These are phyloP conservation scores for Eristalinus aeneus DNA, from an alignment of 2,888 invertebrate genomes.

Conservation along the genomic window DNA sequence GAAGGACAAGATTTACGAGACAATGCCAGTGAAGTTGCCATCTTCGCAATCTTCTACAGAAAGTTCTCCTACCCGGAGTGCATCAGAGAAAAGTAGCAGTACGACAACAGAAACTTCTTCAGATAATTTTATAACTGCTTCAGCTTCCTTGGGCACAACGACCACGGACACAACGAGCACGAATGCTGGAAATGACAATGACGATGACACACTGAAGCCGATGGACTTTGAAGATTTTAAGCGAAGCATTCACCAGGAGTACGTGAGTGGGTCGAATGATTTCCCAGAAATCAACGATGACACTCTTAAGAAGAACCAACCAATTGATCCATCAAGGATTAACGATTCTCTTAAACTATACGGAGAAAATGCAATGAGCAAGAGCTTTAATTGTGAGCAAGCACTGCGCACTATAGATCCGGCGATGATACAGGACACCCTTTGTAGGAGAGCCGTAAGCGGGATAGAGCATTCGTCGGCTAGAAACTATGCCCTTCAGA, in stretches of 20 bases:
- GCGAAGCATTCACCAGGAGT: conserved; percentile 79
- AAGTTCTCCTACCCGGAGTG: conserved; percentile 77
- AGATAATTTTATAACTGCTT: conserved; percentile 78
- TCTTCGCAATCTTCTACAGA: conserved; percentile 81
- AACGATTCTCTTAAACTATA: conserved; percentile 81
- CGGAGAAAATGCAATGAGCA: conserved; percentile 80
- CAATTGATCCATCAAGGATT: conserved; percentile 81
- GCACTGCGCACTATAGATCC: conserved; percentile 79
- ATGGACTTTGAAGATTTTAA: conserved; percentile 81
- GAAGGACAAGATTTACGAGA: conserved; percentile 85
- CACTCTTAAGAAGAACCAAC: conserved; percentile 80
- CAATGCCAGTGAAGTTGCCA: conserved; percentile 84
- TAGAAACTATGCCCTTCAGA: conserved; percentile 78
- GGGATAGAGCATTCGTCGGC: conserved; percentile 74
- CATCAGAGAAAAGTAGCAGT: conserved; percentile 74
- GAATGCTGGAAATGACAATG: conserved; percentile 75
- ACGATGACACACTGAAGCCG: conserved; percentile 80
- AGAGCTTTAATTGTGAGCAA: conserved; percentile 80
- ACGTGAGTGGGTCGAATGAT: conserved; percentile 79
- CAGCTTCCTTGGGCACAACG: conserved; percentile 75
- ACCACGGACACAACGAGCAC: conserved; percentile 76
- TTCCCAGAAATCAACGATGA: conserved; percentile 78
- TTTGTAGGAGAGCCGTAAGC: conserved; percentile 74
- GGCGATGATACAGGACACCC: conserved; percentile 77
- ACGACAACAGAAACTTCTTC: conserved; percentile 74